phyloP scores from a whole-genome alignment of 2,113 vertebrate genomes.

The Equus quagga region DNA sequence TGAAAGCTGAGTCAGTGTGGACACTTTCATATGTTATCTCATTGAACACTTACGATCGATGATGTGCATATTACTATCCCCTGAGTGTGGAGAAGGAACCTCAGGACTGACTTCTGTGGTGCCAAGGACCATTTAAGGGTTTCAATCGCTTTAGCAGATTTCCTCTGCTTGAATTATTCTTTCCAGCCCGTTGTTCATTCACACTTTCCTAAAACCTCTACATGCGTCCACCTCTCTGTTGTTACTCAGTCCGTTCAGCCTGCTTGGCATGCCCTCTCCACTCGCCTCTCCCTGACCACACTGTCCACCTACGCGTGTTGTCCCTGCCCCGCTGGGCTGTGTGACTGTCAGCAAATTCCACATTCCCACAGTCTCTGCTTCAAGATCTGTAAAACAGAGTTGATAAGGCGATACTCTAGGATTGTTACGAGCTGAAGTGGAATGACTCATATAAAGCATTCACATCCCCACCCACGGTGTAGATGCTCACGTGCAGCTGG shows the following conservation, averaged over 20 bases:
- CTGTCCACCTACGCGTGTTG: accelerated
- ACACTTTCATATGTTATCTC: accelerated
- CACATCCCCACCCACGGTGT: accelerated
- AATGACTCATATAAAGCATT: accelerated
- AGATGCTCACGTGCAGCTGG: accelerated
- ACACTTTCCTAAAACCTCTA: too few relatives aligned
- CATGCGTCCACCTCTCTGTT: accelerated
- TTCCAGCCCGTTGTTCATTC: accelerated
- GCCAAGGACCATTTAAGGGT: not conserved
- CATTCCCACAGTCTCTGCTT: accelerated
- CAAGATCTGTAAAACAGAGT: not conserved
- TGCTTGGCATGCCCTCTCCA: accelerated
- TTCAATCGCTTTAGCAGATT: not conserved
- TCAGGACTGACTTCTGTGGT: accelerated
- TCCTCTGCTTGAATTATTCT: not conserved
- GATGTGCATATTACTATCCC: accelerated
- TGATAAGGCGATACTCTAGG: accelerated
- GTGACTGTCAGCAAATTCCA: not conserved
- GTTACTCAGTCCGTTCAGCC: accelerated
- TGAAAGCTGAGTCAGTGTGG: too few relatives aligned
- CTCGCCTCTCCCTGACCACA: accelerated
- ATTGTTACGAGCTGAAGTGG: accelerated
- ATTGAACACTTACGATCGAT: not conserved
- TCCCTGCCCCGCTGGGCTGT: accelerated
- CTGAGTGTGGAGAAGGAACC: not conserved